Evolutionary conservation across 2,113 vertebrate species (phyloP), one percentile per base, ranked within the genome.

Genomic region (Hirundichthys speculiger): DNA sequence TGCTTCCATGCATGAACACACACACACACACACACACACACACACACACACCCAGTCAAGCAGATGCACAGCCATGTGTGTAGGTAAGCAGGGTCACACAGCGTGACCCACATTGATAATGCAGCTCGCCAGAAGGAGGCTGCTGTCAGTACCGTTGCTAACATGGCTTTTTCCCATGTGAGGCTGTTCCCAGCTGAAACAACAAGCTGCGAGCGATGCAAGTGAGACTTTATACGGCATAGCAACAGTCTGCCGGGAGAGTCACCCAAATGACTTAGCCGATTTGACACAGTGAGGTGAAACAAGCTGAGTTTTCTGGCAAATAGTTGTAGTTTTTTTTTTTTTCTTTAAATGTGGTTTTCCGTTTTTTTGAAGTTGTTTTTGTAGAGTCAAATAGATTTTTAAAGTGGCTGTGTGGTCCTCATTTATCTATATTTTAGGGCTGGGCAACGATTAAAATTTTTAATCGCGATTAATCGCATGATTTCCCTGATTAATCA

Each of bases 251-350:
- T 48, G 58, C 74, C 68, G 59, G 39, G 61, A 77, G 0, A 56
- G 51, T 60, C 61, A 53, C 55, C 64, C 30, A 8, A 10, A 49
- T 67, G 68, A 68, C 82, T 83, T 49, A 82, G 55, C 73, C 76
- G 69, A 86, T 89, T 85, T 72, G 80, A 82, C 79, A 79, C 63
- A 76, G 71, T 75, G 69, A 84, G 86, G 86, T 86, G 79, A 82
- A 80, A 72, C 39, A 62, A 75, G 70, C 62, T 38, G 43, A 72
- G 53, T 65, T 71, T 59, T 27, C 19, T 6, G 13, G 11, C 13
- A 39, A 53, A 54, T 63, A 55, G 9, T 58, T 66, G 39, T 59
- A 18, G 46, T 14, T 27, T 11, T 59, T 57, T n/a, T 20, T 56
- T 13, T 51, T 16, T 52, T 39, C 11, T 49, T n/a, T 38, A n/a